Base-by-base conservation (phyloP, 2,888 invertebrate genomes). In the Agrenia bidenticulata region DNA sequence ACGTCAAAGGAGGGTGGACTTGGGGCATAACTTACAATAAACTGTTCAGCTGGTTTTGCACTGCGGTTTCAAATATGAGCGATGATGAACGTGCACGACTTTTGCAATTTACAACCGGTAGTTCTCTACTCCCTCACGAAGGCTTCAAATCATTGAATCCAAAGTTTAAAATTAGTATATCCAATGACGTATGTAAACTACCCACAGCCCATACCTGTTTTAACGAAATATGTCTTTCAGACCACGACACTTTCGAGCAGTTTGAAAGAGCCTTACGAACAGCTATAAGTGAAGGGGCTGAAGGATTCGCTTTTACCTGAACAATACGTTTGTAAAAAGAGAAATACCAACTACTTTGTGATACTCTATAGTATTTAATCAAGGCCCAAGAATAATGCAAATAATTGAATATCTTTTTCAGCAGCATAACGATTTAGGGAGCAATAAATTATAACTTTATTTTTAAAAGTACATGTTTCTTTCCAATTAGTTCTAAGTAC, bases 91-190 rank as follows among this genome's bases (percentile, higher is more conserved):
- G 94, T 87, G 94, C 94, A 1, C 82, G 94, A 45, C 83, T 95
- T 77, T 83, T 94, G 78, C 94, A 95, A 82, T 94, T 94, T 80
- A 90, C 92, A 39, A 94, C 94, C 0, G 94, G 95, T 65, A 93
- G 92, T 81, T 90, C 92, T 37, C 93, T 94, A 81, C 84, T 95
- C 78, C 95, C 92, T 17, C 88, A 91, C 0, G 93, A 92, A 41
- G 95, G 94, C 13, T 94, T 95, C 82, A 85, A 86, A 77, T 92
- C 94, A 79, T 84, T 95, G 24, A 89, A 88, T 81, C 95, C 95
- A 1, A 87, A 90, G 64, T 94, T 95, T 82, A 94, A 94, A 81
- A 89, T 96, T 72, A 90, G 92, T 1, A 89, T 93, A 9, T 90
- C 92, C 57, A 90, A 92, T 0, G 89, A 90, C 26, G 90, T 89